phyloP scores from a whole-genome alignment of 2,797 vertebrate genomes.

The Manis crassicaudata region DNA sequence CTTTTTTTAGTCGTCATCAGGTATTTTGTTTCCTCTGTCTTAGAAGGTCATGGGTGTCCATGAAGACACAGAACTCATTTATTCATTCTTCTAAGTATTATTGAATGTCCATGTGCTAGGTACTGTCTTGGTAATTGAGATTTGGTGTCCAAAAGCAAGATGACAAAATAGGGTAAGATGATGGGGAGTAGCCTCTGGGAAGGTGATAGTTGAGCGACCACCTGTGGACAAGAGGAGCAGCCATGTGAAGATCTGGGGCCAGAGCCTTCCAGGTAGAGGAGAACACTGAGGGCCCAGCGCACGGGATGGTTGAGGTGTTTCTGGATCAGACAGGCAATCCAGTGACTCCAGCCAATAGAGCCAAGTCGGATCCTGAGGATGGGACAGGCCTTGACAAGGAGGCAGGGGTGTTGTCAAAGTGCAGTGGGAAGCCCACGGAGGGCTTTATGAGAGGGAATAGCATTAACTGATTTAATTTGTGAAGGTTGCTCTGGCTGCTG shows the following conservation, averaged over 20 bases:
- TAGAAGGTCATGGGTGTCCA: background rate
- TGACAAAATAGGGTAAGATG: background rate
- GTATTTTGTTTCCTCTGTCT: background rate
- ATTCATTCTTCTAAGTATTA: conserved; percentile 29
- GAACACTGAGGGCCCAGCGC: background rate
- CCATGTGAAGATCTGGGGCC: background rate
- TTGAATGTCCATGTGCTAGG: background rate
- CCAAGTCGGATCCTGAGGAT: background rate
- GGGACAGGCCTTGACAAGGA: background rate
- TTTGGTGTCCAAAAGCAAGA: background rate
- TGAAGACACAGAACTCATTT: background rate
- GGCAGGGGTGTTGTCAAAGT: background rate
- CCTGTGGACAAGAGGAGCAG: background rate
- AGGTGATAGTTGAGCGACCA: background rate
- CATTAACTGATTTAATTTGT: background rate
- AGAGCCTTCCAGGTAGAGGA: background rate
- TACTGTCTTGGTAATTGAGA: background rate
- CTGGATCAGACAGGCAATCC: background rate
- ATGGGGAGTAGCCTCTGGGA: background rate
- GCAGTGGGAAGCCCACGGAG: background rate
- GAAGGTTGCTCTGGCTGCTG: background rate
- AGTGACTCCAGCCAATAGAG: background rate
- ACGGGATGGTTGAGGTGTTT: background rate
- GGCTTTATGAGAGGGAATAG: background rate
- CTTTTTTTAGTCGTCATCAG: background rate